Evolutionary conservation across 2,113 vertebrate species (phyloP).

Genomic region (Madoqua kirkii): DNA sequence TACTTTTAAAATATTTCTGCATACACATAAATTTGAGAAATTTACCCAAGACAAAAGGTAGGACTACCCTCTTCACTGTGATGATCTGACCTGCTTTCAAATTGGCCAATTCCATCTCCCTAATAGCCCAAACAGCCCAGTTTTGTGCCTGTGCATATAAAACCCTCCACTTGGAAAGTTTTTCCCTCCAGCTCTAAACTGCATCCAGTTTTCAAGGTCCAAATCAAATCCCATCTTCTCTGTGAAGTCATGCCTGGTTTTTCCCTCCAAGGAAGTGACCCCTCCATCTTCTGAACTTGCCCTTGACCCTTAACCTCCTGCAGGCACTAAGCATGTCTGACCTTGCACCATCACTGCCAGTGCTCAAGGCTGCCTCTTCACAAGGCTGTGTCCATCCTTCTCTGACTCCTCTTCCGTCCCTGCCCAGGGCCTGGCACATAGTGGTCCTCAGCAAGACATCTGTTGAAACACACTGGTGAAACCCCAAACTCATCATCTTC

Average conservation of each 20-base stretch:
- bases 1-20: not conserved
- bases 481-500: not conserved
- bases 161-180: not conserved
- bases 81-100: not conserved
- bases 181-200: not conserved
- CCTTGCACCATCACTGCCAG: not conserved
- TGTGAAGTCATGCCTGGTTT: not conserved
- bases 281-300: not conserved
- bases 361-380: not conserved
- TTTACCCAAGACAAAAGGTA: not conserved
- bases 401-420: not conserved
- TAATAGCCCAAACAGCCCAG: no score
- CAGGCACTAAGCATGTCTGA: not conserved
- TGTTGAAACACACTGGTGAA: not conserved
- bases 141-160: not conserved
- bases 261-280: not conserved
- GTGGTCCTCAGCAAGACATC: not conserved
- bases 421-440: not conserved
- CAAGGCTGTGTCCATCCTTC: not conserved
- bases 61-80: not conserved
- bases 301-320: not conserved
- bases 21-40: not conserved
- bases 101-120: not conserved
- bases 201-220: not conserved
- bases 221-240: not conserved